Percentiles rank a stretch among this genome's conserved stretches.
phyloP scores from a whole-genome alignment of 2,888 invertebrate genomes.

The Thereva unica region DNA sequence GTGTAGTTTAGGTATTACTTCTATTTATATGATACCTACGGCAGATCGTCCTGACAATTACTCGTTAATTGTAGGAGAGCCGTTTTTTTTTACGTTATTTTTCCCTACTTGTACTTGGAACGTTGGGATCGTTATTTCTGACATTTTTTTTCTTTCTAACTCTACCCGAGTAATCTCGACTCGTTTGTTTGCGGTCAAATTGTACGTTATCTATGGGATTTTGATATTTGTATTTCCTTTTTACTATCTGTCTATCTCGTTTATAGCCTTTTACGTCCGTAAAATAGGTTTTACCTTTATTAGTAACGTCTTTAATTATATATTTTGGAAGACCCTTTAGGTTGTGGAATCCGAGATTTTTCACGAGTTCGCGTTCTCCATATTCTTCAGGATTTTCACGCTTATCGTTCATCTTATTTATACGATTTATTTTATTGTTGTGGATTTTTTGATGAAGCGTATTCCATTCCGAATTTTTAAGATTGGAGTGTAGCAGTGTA shows the following conservation, averaged over 20 bases:
- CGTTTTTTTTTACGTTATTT: background rate
- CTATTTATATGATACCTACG: too few relatives aligned
- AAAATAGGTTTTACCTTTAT: conserved; percentile 37
- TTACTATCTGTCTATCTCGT: conserved; percentile 39
- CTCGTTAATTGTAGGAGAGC: too few relatives aligned
- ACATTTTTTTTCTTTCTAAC: conserved; percentile 8
- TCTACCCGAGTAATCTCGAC: conserved; percentile 34
- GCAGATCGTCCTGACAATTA: too few relatives aligned
- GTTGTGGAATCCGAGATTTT: conserved; percentile 42
- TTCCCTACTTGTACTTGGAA: background rate
- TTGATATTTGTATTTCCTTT: conserved; percentile 40
- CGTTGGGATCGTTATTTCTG: background rate
- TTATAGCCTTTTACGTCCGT: conserved; percentile 37
- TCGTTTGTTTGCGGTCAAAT: conserved; percentile 37
- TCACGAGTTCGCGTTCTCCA: conserved; percentile 36
- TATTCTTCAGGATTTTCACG: conserved; percentile 5
- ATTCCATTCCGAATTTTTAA: too few relatives aligned
- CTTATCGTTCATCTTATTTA: background rate
- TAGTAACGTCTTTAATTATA: conserved; percentile 37
- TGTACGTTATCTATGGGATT: conserved; percentile 25
- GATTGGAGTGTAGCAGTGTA: too few relatives aligned
- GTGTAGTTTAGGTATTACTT: too few relatives aligned
- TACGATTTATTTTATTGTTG: too few relatives aligned
- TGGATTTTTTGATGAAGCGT: too few relatives aligned
- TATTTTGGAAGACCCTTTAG: conserved; percentile 38